Conservation (phyloP, 2,113 vertebrate species). For the Ibidorhyncha struthersii region DNA sequence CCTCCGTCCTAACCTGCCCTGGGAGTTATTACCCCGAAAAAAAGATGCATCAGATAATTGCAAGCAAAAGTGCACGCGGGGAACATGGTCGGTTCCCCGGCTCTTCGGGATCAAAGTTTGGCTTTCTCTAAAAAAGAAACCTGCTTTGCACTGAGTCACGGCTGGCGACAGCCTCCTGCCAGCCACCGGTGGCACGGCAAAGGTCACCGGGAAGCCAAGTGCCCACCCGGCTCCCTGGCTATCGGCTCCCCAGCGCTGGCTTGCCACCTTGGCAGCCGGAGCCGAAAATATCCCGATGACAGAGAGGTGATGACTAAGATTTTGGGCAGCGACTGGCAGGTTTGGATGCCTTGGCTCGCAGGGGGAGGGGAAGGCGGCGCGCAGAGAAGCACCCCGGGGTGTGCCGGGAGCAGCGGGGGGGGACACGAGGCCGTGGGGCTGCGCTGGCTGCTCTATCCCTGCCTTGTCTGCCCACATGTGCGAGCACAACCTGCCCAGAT, state of each 20-base stretch:
- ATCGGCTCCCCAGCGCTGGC: fast-evolving
- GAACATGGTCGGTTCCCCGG: background rate
- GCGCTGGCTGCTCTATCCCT: background rate
- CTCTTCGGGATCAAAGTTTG: background rate
- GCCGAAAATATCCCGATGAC: fast-evolving
- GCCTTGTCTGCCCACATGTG: background rate
- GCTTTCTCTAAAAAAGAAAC: background rate
- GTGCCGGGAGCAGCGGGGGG: background rate
- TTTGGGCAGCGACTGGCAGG: background rate
- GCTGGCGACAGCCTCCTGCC: background rate
- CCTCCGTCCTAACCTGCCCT: slow-evolving; percentile 64
- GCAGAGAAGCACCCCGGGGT: fast-evolving
- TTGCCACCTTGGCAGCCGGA: background rate
- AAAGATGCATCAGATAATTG: slow-evolving; percentile 17
- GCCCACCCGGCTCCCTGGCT: fast-evolving
- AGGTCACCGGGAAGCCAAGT: background rate
- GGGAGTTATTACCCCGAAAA: background rate
- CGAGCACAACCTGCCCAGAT: background rate
- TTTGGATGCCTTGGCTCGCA: fast-evolving
- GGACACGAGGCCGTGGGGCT: fast-evolving
- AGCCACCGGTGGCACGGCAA: background rate
- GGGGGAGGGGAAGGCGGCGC: fast-evolving
- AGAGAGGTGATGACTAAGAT: background rate
- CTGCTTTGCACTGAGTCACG: background rate
- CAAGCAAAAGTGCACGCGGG: background rate